These are phyloP conservation scores for Melanotaenia pygmaea DNA, from an alignment of 2,797 vertebrate genomes.

Conservation along the genomic window DNA sequence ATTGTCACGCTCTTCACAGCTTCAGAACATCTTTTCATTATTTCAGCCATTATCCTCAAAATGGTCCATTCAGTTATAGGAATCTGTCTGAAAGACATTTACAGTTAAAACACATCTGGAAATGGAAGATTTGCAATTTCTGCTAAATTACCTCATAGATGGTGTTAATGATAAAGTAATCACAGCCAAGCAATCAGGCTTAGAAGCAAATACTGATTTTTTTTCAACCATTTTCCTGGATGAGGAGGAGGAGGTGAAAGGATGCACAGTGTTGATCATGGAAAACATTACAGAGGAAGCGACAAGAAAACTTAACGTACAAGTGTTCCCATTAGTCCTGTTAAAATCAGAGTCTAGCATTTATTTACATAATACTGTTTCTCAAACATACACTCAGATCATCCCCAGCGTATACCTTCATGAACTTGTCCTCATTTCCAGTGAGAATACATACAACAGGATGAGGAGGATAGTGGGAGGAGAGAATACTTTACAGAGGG, in stretches of 20 bases:
- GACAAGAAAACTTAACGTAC: background rate
- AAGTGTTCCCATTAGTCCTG: background rate
- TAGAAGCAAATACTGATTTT: background rate
- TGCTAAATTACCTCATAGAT: background rate
- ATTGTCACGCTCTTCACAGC: background rate
- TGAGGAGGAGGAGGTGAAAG: background rate
- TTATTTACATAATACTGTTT: background rate
- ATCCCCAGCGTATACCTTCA: background rate
- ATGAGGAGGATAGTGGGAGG: constrained; percentile 47
- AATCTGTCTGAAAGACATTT: background rate
- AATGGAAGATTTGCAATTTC: background rate
- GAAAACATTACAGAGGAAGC: background rate
- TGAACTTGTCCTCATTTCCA: constrained; percentile 5
- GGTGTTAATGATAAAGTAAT: background rate
- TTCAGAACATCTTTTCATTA: background rate
- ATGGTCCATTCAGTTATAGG: background rate
- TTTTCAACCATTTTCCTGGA: background rate
- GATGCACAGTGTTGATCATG: background rate
- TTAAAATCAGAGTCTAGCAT: background rate
- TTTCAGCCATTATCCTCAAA: background rate
- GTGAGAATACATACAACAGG: constrained; percentile 9
- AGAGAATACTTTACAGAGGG: constrained; percentile 56
- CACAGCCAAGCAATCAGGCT: background rate
- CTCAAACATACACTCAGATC: background rate
- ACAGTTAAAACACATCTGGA: background rate